Conservation (phyloP, 2,113 vertebrate species). For the Corythornis vintsioides region DNA sequence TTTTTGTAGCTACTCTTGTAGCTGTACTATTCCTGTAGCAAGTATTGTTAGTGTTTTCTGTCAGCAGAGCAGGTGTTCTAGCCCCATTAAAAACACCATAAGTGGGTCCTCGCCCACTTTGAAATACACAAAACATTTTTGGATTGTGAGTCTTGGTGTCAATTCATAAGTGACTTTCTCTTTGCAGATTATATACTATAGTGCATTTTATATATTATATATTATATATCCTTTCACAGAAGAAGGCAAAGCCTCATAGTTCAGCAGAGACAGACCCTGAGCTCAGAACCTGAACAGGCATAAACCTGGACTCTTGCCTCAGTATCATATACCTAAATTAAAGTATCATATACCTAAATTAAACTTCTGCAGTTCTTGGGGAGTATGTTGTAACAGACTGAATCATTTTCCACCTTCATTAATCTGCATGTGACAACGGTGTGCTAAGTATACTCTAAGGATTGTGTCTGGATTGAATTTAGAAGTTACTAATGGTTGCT, state of each 20-base stretch:
- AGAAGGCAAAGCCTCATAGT: background rate
- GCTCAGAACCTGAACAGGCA: background rate
- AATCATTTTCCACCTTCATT: background rate
- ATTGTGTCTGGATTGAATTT: background rate
- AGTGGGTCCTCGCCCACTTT: background rate
- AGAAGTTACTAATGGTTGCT: background rate
- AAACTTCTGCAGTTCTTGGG: background rate
- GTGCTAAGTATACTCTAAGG: background rate
- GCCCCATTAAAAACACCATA: background rate
- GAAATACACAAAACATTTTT: background rate
- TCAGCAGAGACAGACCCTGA: background rate
- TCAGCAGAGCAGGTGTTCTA: background rate
- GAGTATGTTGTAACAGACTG: background rate
- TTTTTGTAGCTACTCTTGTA: background rate
- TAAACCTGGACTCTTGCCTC: background rate
- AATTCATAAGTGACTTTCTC: background rate
- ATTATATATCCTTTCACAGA: background rate
- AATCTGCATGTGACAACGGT: background rate
- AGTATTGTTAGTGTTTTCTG: background rate
- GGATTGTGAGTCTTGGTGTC: background rate
- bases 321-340: rapidly evolving
- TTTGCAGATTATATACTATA: background rate
- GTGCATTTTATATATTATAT: no score
- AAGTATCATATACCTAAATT: rapidly evolving
- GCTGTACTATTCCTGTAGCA: background rate